These are phyloP conservation scores for Epirrhoe alternata DNA, from an alignment of 2,888 invertebrate genomes.

Conservation along the genomic window DNA sequence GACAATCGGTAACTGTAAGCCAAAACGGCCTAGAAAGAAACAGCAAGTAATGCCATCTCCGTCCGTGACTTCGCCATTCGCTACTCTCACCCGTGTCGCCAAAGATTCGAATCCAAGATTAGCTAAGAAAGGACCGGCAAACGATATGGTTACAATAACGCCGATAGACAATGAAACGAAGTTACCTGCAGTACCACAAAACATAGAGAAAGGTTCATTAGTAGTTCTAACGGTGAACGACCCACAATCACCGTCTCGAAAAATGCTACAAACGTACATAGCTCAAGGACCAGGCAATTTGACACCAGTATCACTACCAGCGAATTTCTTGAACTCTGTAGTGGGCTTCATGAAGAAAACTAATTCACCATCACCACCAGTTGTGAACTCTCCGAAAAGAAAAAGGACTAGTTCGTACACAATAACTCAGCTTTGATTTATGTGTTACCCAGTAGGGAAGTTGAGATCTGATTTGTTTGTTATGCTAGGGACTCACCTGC, in stretches of 20 bases:
- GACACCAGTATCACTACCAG: conserved; percentile 69
- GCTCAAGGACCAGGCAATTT: conserved; percentile 66
- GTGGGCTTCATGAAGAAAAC: conserved; percentile 75
- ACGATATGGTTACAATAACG: conserved; percentile 14
- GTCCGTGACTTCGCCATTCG: background rate
- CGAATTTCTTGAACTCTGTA: conserved; percentile 68
- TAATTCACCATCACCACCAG: conserved; percentile 31
- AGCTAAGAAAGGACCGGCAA: conserved; percentile 16
- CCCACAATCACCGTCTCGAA: conserved; percentile 71
- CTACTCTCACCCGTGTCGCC: conserved; percentile 18
- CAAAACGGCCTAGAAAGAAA: conserved; percentile 7
- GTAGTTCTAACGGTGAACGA: conserved; percentile 76
- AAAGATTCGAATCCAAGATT: background rate
- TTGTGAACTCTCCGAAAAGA: conserved; percentile 55
- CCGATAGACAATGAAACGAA: conserved; percentile 9
- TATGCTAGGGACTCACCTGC: no score
- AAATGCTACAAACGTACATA: conserved; percentile 78
- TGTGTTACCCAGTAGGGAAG: background rate
- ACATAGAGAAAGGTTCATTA: conserved; percentile 73
- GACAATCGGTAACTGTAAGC: background rate
- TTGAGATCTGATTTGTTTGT: background rate
- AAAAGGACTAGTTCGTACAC: conserved; percentile 70
- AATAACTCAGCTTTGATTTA: conserved; percentile 64
- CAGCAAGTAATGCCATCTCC: background rate
- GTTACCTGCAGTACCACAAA: conserved; percentile 53